These are phyloP conservation scores for Epinephelus moara DNA, from an alignment of 2,113 vertebrate species.

Conservation along the genomic window DNA sequence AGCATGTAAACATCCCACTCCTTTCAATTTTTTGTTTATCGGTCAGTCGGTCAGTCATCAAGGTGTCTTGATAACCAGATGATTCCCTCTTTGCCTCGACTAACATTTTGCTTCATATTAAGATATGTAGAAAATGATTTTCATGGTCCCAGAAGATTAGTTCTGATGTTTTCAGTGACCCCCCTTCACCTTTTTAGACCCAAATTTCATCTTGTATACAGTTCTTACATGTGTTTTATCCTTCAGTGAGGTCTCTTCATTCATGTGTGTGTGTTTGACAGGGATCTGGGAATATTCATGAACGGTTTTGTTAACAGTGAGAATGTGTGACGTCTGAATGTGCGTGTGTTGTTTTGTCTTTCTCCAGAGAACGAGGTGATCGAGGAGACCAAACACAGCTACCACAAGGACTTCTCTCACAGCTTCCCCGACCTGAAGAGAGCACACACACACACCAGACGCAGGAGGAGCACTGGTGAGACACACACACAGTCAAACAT, in stretches of 20 bases:
- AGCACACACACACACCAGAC: conserved; percentile 70
- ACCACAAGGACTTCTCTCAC: conserved; percentile 81
- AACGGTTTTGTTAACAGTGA: conserved; percentile 13
- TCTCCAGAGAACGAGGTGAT: conserved; percentile 82
- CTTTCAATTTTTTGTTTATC: not conserved
- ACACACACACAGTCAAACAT: conserved; percentile 12
- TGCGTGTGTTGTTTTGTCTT: conserved; percentile 63
- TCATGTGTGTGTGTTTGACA: not conserved
- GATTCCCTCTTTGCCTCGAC: not conserved
- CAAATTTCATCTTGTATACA: not conserved
- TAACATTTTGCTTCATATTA: not conserved
- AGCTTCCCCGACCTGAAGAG: conserved; percentile 70
- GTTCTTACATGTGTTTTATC: not conserved
- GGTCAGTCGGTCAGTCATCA: not conserved
- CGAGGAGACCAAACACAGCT: conserved; percentile 76
- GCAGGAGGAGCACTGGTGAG: conserved; percentile 82
- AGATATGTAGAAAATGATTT: not conserved
- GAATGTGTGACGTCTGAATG: conserved; percentile 41
- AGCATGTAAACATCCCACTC: conserved; percentile 9
- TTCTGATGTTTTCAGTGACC: not conserved
- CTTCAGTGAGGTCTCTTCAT: not conserved
- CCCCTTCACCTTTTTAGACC: not conserved
- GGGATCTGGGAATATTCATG: conserved; percentile 25
- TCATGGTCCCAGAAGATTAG: not conserved
- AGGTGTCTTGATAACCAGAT: not conserved